A percentile compares a stretch with the other conserved stretches of the same genome.
These are phyloP conservation scores for Manduca sexta DNA, from an alignment of 1,140 invertebrate species.

Conservation along the genomic window DNA sequence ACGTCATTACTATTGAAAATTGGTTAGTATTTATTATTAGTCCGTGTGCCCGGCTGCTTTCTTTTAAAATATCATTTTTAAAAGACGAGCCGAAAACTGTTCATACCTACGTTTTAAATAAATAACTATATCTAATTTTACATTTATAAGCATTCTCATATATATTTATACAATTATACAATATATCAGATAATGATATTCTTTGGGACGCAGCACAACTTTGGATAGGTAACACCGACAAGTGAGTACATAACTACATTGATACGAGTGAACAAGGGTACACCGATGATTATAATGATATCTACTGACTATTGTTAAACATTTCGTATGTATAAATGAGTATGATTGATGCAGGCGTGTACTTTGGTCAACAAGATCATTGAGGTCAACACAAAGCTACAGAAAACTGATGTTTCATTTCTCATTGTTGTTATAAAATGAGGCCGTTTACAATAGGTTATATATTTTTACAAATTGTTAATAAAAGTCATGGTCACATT, in stretches of 20 bases:
- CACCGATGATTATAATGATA: conserved; percentile 7
- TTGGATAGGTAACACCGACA: conserved; percentile 46
- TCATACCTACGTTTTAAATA: conserved; percentile 49
- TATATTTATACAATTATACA: conserved; percentile 69
- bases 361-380: not conserved
- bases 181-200: conserved; percentile 58
- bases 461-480: conserved; percentile 38
- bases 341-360: conserved; percentile 2
- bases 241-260: not conserved
- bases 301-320: conserved; percentile 7
- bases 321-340: conserved; percentile 1
- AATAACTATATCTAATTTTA: conserved; percentile 68
- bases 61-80: conserved; percentile 67
- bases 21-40: conserved; percentile 21
- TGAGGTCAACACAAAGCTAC: not conserved
- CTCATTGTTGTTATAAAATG: not conserved
- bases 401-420: not conserved
- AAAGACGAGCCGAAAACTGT: conserved; percentile 48
- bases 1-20: not conserved
- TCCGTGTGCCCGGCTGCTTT: conserved; percentile 39
- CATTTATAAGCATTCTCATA: conserved; percentile 61
- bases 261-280: conserved; percentile 6
- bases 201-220: conserved; percentile 65
- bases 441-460: conserved; percentile 9
- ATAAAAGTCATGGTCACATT: conserved; percentile 48